Evolutionary conservation across 2,797 vertebrate species (phyloP).

Genomic region (Nyctibius grandis): DNA sequence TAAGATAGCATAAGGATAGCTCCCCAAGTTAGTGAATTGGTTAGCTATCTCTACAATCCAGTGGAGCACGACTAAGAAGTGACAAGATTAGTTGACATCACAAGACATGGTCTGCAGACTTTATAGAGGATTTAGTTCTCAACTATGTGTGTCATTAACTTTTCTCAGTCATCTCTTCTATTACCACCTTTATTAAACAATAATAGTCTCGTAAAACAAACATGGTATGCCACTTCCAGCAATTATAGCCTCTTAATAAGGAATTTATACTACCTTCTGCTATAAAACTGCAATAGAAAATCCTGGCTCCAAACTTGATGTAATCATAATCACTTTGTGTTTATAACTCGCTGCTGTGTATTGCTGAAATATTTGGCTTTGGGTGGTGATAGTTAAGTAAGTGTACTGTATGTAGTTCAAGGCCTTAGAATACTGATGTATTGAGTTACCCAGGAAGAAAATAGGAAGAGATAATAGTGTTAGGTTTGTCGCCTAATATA

Average conservation of each 20-base stretch:
- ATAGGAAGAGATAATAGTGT: slow-evolving; percentile 2
- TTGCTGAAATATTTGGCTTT: slow-evolving; percentile 8
- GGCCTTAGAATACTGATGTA: neutral
- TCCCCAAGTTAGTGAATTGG: neutral
- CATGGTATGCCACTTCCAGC: neutral
- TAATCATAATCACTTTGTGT: slow-evolving; percentile 24
- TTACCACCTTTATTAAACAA: slow-evolving; percentile 3
- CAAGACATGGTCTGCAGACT: neutral
- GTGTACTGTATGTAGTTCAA: neutral
- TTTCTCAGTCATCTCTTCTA: neutral
- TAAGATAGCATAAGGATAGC: neutral
- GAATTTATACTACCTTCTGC: neutral
- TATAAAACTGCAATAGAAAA: slow-evolving; percentile 22
- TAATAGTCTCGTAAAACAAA: slow-evolving; percentile 31
- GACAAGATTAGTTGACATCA: neutral
- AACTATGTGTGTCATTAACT: neutral
- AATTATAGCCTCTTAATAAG: slow-evolving; percentile 5
- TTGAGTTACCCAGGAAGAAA: slow-evolving; percentile 52
- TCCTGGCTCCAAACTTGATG: neutral
- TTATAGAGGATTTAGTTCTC: neutral
- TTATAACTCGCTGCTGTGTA: neutral
- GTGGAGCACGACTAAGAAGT: neutral
- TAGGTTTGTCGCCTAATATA: neutral
- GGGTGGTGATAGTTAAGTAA: neutral
- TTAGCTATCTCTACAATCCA: neutral